Base-by-base conservation (phyloP, 1,140 invertebrate genomes). In the Tyrophagus putrescentiae region DNA sequence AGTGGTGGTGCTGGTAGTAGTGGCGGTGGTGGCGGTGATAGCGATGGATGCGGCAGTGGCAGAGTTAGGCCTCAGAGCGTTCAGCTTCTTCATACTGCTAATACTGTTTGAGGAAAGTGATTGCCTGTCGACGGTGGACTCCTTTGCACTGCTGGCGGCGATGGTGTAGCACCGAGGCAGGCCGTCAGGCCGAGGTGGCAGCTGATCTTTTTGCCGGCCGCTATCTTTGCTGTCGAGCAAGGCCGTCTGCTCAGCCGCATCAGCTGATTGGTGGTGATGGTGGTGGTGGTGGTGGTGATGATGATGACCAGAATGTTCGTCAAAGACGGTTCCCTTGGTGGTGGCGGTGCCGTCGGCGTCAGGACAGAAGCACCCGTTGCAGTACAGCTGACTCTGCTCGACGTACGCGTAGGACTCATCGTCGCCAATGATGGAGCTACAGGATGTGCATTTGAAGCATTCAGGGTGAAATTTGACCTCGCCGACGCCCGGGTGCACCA, bases 391-490 rank as follows among this genome's bases (percentile, higher is more conserved):
- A 0, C 86, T 86, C 60, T 88, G 76, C 70, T 92, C 88, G 6
- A 93, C 81, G 21, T 93, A 73, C 0, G 87, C 87, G 72, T 92
- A 94, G 6, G 86, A 82, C 66, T 93, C 87, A 23, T 86, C 87
- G 76, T 92, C 88, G 32, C 88, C 89, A 66, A 95, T 89, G 68
- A 84, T 88, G 9, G 78, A 73, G n/a, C 78, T 75, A 71, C 90
- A 95, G 6, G 79, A 79, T 27, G 76, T 76, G 69, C 90, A 95
- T 64, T 83, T 80, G 76, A 95, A 91, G 75, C 90, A 95, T 77
- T 95, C 89, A 61, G 89, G 88, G 75, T 95, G 90, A 74, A 90
- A 94, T 71, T 87, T 87, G 72, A 91, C 88, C 70, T 90, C 85
- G 21, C 89, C 89, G 18, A 88, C 89, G 6, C n/a, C n/a, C n/a